Percentiles rank a stretch among this genome's conserved stretches.
Conservation (phyloP, 37 sponge, comb jelly and placozoan species). For the Aphrocallistes beatrix region DNA sequence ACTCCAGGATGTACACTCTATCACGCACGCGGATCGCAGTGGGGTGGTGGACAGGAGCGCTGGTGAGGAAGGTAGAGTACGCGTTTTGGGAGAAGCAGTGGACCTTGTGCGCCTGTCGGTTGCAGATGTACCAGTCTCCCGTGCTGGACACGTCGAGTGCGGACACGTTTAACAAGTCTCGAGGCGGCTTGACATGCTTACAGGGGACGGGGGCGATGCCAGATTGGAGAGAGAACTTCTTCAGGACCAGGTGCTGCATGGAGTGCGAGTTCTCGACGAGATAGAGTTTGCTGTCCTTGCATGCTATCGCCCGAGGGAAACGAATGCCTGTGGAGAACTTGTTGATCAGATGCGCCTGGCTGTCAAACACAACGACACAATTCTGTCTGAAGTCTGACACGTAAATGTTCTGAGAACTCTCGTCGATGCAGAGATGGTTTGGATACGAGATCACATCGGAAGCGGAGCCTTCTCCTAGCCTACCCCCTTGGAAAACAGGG, state of each 20-base stretch:
- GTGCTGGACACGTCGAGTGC: neutral
- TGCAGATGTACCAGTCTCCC: constrained; percentile 6
- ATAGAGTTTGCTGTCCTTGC: neutral
- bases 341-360: neutral
- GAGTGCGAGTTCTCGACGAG: constrained; percentile 1
- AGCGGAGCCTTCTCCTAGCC: neutral
- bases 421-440: neutral
- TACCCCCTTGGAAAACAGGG: neutral
- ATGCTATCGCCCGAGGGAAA: neutral
- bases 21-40: neutral
- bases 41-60: neutral
- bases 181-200: neutral
- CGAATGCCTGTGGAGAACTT: neutral
- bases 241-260: neutral
- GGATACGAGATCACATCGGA: neutral
- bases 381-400: constrained; percentile 1
- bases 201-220: neutral
- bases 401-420: neutral
- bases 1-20: neutral
- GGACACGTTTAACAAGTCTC: neutral
- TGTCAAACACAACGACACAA: neutral
- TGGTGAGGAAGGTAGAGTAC: neutral
- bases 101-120: neutral
- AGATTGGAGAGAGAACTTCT: neutral
- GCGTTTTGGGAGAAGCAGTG: neutral